These are phyloP conservation scores for Phallusia fumigata DNA, from an alignment of 23 tunicate species.

Conservation along the genomic window DNA sequence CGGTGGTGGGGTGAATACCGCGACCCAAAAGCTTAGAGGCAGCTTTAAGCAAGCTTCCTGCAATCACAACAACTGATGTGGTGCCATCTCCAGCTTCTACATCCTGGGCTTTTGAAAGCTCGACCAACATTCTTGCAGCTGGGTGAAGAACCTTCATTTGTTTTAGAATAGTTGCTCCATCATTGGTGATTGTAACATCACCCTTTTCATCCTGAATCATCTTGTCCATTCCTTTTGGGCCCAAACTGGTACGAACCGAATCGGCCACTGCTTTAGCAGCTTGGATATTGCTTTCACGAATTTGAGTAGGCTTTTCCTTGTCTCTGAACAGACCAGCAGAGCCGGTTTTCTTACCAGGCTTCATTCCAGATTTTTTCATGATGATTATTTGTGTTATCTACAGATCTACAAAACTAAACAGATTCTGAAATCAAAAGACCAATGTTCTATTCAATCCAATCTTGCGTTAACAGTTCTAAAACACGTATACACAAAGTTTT, in stretches of 20 bases:
- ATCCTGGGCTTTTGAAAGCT: conserved; percentile 96
- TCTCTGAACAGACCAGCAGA: conserved; percentile 70
- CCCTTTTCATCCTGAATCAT: conserved; percentile 99
- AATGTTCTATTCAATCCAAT: no score
- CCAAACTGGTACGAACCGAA: conserved; percentile 92
- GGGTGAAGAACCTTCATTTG: conserved; percentile 99
- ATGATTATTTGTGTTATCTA: background rate
- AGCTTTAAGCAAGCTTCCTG: conserved; percentile 90
- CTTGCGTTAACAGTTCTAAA: no score
- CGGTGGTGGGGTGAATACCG: conserved; percentile 92
- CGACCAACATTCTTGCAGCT: conserved; percentile 98
- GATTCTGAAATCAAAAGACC: no score
- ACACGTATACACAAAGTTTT: no score
- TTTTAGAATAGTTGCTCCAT: conserved; percentile 97
- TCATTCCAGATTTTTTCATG: background rate
- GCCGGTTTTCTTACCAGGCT: conserved; percentile 17
- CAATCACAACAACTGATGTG: conserved; percentile 94
- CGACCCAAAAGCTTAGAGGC: conserved; percentile 83
- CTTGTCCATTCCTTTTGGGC: conserved; percentile 99
- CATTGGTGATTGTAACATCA: conserved; percentile 99
- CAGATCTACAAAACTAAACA: no score
- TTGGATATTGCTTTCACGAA: conserved; percentile 90
- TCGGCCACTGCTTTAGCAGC: conserved; percentile 99
- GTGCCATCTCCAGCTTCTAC: conserved; percentile 99
- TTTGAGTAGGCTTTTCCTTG: conserved; percentile 97